These are phyloP conservation scores for Gymnosoma rotundatum DNA, from an alignment of 2,888 invertebrate species.

Conservation along the genomic window DNA sequence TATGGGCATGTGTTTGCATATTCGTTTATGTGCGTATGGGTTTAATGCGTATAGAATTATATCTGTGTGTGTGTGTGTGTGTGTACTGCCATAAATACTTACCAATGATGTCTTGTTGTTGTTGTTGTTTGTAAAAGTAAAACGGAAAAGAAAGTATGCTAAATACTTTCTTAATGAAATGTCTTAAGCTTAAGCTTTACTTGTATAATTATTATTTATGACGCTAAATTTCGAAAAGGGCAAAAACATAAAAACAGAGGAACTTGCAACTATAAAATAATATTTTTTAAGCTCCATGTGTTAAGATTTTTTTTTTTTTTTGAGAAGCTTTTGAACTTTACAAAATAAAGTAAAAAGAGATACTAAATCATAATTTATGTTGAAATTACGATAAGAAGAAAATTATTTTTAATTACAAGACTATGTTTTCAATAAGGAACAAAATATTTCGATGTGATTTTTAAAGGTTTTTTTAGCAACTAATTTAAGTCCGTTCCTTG, in stretches of 20 bases:
- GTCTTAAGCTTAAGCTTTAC: constrained; percentile 70
- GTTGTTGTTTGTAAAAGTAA: constrained; percentile 16
- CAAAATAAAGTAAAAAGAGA: not conserved
- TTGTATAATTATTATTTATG: constrained; percentile 71
- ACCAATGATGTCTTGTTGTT: constrained; percentile 54
- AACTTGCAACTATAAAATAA: constrained; percentile 52
- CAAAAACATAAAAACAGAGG: not conserved
- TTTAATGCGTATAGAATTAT: constrained; percentile 54
- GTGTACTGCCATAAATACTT: constrained; percentile 46
- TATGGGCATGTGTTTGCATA: constrained; percentile 23
- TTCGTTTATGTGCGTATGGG: constrained; percentile 11
- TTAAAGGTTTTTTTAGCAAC: too few relatives aligned
- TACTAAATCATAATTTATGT: constrained; percentile 11
- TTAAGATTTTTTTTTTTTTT: constrained; percentile 29
- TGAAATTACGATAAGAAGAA: not conserved
- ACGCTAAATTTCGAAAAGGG: constrained; percentile 50
- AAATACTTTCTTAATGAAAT: constrained; percentile 68
- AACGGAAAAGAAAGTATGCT: constrained; percentile 25
- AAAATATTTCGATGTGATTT: too few relatives aligned
- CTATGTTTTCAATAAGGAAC: too few relatives aligned
- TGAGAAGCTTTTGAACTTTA: constrained; percentile 18
- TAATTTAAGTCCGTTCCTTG: not conserved
- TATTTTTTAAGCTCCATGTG: constrained; percentile 23
- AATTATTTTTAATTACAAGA: not conserved
- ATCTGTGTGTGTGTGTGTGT: not conserved